phyloP scores from a whole-genome alignment of 2,113 vertebrate species.

The Tragelaphus scriptus region DNA sequence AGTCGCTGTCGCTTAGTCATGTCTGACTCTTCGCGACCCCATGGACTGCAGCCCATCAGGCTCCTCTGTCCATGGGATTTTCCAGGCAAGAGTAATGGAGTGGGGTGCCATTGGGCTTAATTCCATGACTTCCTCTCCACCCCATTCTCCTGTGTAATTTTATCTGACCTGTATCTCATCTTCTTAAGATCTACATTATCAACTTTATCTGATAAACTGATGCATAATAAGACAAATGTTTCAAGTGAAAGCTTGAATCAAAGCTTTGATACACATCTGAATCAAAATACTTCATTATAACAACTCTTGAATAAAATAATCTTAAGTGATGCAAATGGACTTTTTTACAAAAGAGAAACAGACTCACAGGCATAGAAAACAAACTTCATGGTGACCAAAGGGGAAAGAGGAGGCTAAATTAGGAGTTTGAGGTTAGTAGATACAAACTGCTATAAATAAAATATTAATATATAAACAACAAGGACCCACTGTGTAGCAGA shows the following conservation, averaged over 20 bases:
- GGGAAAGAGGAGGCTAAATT: background rate
- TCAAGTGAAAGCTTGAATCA: background rate
- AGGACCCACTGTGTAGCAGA: background rate
- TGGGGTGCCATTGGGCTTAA: background rate
- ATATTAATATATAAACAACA: background rate
- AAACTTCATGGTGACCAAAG: background rate
- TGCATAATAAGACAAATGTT: background rate
- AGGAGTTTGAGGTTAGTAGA: background rate
- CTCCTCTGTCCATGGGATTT: too few relatives aligned
- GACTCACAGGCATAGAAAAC: background rate
- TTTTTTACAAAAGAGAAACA: background rate
- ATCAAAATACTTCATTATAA: slow-evolving; percentile 8
- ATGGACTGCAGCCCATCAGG: too few relatives aligned
- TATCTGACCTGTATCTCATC: background rate
- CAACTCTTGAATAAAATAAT: background rate
- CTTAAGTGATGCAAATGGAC: background rate
- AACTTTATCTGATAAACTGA: background rate
- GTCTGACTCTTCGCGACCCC: too few relatives aligned
- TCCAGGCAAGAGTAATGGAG: too few relatives aligned
- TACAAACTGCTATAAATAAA: background rate
- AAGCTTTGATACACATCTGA: background rate
- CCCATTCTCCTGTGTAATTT: background rate
- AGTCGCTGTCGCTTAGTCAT: too few relatives aligned
- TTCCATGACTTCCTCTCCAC: background rate
- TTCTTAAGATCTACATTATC: background rate